Conservation (phyloP, 2,888 invertebrate species). For the Habrosyne pyritoides region DNA sequence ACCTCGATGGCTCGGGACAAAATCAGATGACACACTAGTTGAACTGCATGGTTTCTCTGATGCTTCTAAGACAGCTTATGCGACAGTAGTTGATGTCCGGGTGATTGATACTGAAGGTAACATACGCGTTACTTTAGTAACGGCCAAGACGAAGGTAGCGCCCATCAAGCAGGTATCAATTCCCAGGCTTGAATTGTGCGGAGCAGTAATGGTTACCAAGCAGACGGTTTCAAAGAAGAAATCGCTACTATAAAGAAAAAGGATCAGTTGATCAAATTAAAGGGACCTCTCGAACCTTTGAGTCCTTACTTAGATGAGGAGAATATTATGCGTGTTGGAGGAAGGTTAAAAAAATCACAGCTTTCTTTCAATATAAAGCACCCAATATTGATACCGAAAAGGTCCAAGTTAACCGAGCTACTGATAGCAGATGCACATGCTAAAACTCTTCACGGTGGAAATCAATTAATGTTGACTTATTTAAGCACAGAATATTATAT, state of each 20-base stretch:
- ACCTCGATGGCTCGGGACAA: constrained; percentile 13
- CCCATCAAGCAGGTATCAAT: constrained; percentile 30
- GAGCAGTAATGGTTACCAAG: constrained; percentile 25
- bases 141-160: constrained; percentile 33
- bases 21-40: constrained; percentile 11
- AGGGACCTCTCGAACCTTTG: no score
- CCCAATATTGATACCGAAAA: constrained; percentile 28
- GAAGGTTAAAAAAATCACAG: constrained; percentile 23
- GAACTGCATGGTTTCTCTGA: constrained; percentile 27
- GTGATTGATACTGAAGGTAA: constrained; percentile 14
- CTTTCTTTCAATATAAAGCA: constrained; percentile 19
- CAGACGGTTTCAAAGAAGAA: constrained; percentile 12
- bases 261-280: constrained; percentile 22
- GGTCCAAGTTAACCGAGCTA: constrained; percentile 22
- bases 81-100: constrained; percentile 27
- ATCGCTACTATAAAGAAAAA: constrained; percentile 13
- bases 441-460: constrained; percentile 31
- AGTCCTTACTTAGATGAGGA: constrained; percentile 21
- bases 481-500: constrained; percentile 34
- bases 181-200: constrained; percentile 30
- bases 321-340: constrained; percentile 30
- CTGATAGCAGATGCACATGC: constrained; percentile 26
- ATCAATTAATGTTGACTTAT: constrained; percentile 28
- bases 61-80: constrained; percentile 27
- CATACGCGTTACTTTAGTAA: constrained; percentile 19